Conservation (phyloP, 2,113 vertebrate species). For the Lagopus muta region DNA sequence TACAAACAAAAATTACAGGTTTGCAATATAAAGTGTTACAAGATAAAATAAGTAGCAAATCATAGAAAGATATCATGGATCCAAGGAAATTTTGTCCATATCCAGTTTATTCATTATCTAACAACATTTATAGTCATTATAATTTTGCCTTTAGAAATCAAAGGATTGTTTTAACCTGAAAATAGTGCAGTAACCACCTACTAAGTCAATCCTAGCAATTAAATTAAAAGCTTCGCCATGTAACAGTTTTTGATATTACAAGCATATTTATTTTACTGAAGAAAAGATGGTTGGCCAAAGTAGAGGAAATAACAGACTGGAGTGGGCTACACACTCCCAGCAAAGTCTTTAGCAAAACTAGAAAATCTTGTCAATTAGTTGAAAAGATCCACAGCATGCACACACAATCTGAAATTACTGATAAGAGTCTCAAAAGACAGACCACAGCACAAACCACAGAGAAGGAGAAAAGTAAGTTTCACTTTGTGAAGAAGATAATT, state of each 20-base stretch:
- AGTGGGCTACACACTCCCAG: not conserved
- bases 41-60: not conserved
- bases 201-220: not conserved
- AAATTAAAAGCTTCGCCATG: constrained; percentile 24
- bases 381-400: not conserved
- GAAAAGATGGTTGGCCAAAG: not conserved
- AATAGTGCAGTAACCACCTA: not conserved
- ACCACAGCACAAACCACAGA: not conserved
- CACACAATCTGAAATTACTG: not conserved
- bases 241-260: constrained; percentile 24
- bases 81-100: not conserved
- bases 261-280: not conserved
- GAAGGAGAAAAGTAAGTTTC: not conserved
- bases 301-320: not conserved
- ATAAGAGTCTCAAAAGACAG: not conserved
- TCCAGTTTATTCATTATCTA: constrained; percentile 11
- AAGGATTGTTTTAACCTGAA: constrained; percentile 14
- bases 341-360: not conserved
- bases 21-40: not conserved
- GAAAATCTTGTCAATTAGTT: not conserved
- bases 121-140: not conserved
- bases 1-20: constrained; percentile 1
- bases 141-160: not conserved
- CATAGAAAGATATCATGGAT: not conserved
- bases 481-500: not conserved